A percentile compares a stretch with the other conserved stretches of the same genome.
These are phyloP conservation scores for Gastrophysa polygoni DNA, from an alignment of 2,888 invertebrate genomes.

Conservation along the genomic window DNA sequence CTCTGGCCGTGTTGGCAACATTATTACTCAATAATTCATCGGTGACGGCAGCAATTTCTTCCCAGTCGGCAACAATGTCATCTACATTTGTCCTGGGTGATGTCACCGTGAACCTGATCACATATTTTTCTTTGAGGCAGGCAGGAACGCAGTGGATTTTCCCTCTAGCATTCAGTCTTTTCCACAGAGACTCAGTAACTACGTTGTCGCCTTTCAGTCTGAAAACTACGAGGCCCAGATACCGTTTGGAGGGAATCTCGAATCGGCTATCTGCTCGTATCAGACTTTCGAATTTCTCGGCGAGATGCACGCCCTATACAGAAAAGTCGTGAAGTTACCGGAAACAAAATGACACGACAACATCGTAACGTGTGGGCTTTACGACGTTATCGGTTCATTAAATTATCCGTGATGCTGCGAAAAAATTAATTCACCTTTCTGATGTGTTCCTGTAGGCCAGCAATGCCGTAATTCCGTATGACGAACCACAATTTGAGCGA, in stretches of 20 bases:
- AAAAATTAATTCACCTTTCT: conserved; percentile 70
- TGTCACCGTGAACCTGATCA: conserved; percentile 90
- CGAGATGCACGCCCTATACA: conserved; percentile 81
- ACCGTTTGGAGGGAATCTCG: conserved; percentile 85
- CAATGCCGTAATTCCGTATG: conserved; percentile 88
- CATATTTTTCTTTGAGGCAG: conserved; percentile 85
- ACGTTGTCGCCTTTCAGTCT: conserved; percentile 85
- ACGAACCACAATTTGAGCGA: conserved; percentile 97
- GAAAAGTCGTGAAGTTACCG: background rate
- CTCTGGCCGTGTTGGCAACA: conserved; percentile 61
- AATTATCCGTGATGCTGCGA: background rate
- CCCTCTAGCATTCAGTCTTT: conserved; percentile 85
- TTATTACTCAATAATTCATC: conserved; percentile 71
- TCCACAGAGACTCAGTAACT: conserved; percentile 85
- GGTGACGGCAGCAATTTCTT: conserved; percentile 77
- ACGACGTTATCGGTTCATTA: background rate
- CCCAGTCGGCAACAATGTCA: conserved; percentile 86
- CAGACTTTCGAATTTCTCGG: conserved; percentile 88
- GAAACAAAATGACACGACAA: background rate
- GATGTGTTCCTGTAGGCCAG: conserved; percentile 91
- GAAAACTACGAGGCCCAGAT: conserved; percentile 90
- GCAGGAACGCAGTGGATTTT: conserved; percentile 95
- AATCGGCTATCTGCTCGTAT: conserved; percentile 84
- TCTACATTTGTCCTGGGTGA: conserved; percentile 83
- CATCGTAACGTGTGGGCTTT: background rate